Evolutionary conservation across 2,113 vertebrate genomes (phyloP), one percentile per base, ranked within the genome.

Genomic region (Aythya baeri): DNA sequence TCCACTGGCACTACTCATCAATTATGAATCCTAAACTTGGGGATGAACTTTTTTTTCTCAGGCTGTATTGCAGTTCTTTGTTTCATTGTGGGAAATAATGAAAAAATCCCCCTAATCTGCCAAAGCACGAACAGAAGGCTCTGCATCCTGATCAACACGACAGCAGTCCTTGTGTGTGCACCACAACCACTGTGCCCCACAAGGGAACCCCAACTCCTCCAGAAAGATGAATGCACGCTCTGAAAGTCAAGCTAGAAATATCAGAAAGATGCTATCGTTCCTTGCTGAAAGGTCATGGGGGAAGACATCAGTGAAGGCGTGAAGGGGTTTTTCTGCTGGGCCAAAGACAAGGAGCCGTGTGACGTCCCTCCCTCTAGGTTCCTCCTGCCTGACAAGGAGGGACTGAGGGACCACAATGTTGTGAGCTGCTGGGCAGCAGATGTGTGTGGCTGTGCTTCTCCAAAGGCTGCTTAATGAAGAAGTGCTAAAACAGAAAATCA

Each of bases 361-460:
- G 18, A 23, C 8, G 11, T 44, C 38, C 22, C 29, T n/a, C 20
- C 38, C 62, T 20, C 16, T 34, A 62, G 13, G 34, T 22, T 81
- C 1, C 3, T 38, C 43, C 36, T 32, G 26, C 49, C 63, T 27
- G 61, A 36, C 20, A 14, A 16, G 57, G 43, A 29, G 14, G 52
- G 43, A 29, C 32, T 1, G 43, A 29, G 14, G 57, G 43, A 29
- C 32, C 1, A 1, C 0, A 12, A 13, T 0, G 0, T 66, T 9
- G 21, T 0, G 36, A 57, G 83, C n/a, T 68, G 77, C 52, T 79
- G 58, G 62, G 43, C 79, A 93, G 71, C 63, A 89, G 75, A 38
- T 58, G n/a, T 2, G 10, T 49, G 68, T 13, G 71, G 34, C 55
- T 62, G 22, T 46, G 59, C 74, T 88, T 58, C 91, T 86, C 55